A percentile compares a stretch with the other conserved stretches of the same genome.
Evolutionary conservation across 2,888 invertebrate genomes (phyloP).

Genomic region (Meiosimyza decipiens): DNA sequence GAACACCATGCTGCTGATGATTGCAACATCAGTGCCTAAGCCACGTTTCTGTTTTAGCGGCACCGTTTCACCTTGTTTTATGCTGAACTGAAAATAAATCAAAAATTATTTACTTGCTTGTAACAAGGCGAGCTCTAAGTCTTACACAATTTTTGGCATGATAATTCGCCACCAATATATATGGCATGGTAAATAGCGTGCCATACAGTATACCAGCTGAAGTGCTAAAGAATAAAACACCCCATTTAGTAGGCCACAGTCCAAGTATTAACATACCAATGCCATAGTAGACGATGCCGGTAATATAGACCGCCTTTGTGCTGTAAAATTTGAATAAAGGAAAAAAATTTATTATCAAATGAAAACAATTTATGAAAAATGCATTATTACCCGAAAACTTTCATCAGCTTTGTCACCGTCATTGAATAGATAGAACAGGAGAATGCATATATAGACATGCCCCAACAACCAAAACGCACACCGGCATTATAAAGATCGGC

Average conservation of each 20-base stretch:
- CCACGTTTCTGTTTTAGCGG: constrained; percentile 65
- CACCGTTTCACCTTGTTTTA: constrained; percentile 61
- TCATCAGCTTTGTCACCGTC: constrained; percentile 63
- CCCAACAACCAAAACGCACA: constrained; percentile 67
- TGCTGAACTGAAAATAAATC: constrained; percentile 55
- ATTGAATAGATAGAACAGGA: constrained; percentile 66
- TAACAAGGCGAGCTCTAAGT: constrained; percentile 26
- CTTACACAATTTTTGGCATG: constrained; percentile 67
- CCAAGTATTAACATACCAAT: constrained; percentile 66
- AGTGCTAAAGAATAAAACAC: constrained; percentile 64
- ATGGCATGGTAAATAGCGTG: constrained; percentile 67
- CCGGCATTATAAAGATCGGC: constrained; percentile 62
- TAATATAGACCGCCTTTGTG: constrained; percentile 61
- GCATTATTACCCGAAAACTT: constrained; percentile 58
- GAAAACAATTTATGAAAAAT: not conserved
- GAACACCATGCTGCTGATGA: constrained; percentile 67
- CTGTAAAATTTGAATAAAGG: constrained; percentile 46
- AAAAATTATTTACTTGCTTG: not conserved
- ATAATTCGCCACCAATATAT: constrained; percentile 65
- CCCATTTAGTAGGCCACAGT: constrained; percentile 64
- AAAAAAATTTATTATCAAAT: not conserved
- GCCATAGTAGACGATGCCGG: constrained; percentile 63
- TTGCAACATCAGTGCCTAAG: constrained; percentile 67
- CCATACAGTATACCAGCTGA: constrained; percentile 66
- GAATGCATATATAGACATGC: constrained; percentile 66